Conservation (phyloP, 2,113 vertebrate species). For the Calidris pugnax region DNA sequence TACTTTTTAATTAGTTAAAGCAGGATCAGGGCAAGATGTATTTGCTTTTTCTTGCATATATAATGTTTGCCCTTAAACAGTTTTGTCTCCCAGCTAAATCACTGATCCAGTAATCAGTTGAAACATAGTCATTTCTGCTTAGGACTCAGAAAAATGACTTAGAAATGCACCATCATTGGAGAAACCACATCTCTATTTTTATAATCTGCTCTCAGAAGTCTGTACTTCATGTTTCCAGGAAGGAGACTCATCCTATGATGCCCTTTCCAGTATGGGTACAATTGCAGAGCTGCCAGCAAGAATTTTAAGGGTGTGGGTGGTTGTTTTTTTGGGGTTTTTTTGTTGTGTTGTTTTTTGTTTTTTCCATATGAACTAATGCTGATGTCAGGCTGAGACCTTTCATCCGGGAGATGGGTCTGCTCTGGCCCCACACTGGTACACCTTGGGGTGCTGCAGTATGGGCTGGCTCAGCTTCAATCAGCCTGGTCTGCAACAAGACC, state of each 20-base stretch:
- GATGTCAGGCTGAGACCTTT: background rate
- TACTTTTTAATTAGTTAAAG: background rate
- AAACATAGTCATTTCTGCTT: background rate
- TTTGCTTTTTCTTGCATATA: background rate
- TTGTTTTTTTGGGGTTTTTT: background rate
- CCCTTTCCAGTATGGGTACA: background rate
- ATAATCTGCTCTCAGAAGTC: background rate
- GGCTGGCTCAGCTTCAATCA: background rate
- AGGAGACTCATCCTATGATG: slow-evolving; percentile 29
- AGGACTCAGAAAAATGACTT: background rate
- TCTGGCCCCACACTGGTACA: background rate
- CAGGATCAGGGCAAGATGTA: background rate
- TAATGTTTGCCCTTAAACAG: background rate
- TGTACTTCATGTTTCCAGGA: slow-evolving; percentile 42
- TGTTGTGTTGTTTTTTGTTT: background rate
- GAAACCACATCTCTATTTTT: slow-evolving; percentile 44
- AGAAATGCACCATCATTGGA: background rate
- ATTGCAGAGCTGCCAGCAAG: background rate
- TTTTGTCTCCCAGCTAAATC: background rate
- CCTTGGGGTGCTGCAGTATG: background rate
- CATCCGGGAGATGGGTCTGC: background rate
- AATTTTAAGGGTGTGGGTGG: slow-evolving; percentile 1
- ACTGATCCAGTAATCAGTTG: background rate
- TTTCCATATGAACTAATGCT: background rate
- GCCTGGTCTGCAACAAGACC: background rate